These are phyloP conservation scores for Diplazon laetatorius DNA, from an alignment of 2,888 invertebrate genomes.

Conservation along the genomic window DNA sequence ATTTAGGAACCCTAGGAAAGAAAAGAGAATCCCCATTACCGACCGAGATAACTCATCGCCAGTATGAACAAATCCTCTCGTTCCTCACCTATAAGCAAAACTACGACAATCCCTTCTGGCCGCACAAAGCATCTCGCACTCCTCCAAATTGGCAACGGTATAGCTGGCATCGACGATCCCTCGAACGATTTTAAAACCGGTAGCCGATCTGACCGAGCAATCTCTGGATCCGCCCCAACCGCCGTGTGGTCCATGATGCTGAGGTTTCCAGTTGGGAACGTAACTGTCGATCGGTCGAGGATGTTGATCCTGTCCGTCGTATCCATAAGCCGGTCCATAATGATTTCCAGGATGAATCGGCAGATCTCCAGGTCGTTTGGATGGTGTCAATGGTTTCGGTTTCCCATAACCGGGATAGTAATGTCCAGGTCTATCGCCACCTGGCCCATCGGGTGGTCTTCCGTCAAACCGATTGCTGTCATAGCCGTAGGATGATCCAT, in stretches of 20 bases:
- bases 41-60: too few relatives aligned
- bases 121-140: constrained; percentile 90
- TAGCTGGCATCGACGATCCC: constrained; percentile 87
- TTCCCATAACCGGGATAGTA: constrained; percentile 17
- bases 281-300: constrained; percentile 57
- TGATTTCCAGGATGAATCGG: constrained; percentile 84
- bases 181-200: constrained; percentile 89
- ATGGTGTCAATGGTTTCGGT: constrained; percentile 4
- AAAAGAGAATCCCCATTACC: too few relatives aligned
- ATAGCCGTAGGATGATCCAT: constrained; percentile 49
- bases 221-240: constrained; percentile 82
- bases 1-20: too few relatives aligned
- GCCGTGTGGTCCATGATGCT: not conserved
- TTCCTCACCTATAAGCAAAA: constrained; percentile 88
- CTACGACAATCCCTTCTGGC: constrained; percentile 89
- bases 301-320: constrained; percentile 65
- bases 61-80: too few relatives aligned
- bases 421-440: not conserved
- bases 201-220: constrained; percentile 89
- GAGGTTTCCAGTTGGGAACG: constrained; percentile 44
- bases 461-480: constrained; percentile 21
- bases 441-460: not conserved
- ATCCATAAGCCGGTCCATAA: constrained; percentile 83
- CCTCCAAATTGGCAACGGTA: constrained; percentile 87
- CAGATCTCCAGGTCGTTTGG: constrained; percentile 22